phyloP scores from a whole-genome alignment of 1,140 invertebrate species.

The Halictus rubicundus region DNA sequence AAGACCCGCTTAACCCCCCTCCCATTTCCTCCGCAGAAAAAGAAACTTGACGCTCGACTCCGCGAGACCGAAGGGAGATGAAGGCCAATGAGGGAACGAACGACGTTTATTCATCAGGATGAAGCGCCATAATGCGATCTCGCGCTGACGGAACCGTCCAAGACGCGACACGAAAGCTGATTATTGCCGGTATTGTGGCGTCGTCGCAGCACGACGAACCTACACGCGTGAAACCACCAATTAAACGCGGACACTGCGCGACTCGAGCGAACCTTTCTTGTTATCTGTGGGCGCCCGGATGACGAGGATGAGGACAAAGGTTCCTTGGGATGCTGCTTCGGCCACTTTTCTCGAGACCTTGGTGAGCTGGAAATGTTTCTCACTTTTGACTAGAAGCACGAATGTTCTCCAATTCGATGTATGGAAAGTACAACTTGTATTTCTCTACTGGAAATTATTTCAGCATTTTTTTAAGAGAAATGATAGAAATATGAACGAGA shows the following conservation, averaged over 20 bases:
- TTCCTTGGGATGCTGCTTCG: background rate
- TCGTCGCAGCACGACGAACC: background rate
- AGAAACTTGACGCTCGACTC: slow-evolving; percentile 52
- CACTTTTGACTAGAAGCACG: no score
- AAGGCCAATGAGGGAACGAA: slow-evolving; percentile 19
- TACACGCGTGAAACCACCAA: background rate
- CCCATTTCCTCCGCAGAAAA: slow-evolving; percentile 37
- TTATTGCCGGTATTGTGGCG: slow-evolving; percentile 31
- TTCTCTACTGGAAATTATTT: no score
- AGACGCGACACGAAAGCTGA: slow-evolving; percentile 33
- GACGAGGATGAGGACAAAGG: background rate
- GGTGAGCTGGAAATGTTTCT: no score
- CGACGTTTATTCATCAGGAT: slow-evolving; percentile 44
- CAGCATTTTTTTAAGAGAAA: no score
- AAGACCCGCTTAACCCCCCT: slow-evolving; percentile 27
- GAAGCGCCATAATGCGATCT: slow-evolving; percentile 54
- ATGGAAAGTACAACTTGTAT: no score
- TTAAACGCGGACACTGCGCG: background rate
- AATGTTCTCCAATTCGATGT: no score
- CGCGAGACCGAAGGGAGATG: background rate
- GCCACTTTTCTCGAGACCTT: background rate
- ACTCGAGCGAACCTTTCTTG: background rate
- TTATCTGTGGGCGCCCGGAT: background rate
- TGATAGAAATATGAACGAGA: no score
- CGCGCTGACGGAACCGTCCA: slow-evolving; percentile 4